Evolutionary conservation across 2,888 invertebrate species (phyloP).

Genomic region (Melieria picta): DNA sequence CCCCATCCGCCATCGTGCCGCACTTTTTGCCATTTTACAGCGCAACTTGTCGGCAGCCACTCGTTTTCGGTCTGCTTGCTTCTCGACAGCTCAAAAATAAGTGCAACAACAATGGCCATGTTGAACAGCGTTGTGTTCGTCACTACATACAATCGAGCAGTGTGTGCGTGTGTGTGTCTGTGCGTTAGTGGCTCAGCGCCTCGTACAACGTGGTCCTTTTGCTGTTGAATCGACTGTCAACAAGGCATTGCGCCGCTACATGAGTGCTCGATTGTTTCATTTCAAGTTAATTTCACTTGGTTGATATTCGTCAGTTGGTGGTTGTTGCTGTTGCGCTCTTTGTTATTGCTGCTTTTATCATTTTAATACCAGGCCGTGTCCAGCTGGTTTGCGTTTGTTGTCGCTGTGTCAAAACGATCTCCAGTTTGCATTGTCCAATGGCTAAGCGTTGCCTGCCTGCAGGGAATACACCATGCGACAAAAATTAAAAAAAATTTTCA

Average conservation of each 20-base stretch:
- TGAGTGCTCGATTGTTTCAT: constrained; percentile 20
- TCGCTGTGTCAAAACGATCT: background rate
- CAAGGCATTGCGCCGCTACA: background rate
- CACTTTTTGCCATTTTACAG: background rate
- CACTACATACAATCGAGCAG: background rate
- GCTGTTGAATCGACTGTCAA: background rate
- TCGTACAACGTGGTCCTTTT: background rate
- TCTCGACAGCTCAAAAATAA: background rate
- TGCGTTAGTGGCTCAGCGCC: background rate
- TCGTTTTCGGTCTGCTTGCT: background rate
- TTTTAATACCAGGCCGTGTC: constrained; percentile 1
- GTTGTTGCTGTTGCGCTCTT: background rate
- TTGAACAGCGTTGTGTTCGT: background rate
- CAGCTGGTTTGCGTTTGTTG: background rate
- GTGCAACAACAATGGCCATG: background rate
- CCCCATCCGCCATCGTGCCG: no score
- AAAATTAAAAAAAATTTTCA: no score
- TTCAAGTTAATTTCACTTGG: constrained; percentile 23
- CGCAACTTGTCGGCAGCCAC: background rate
- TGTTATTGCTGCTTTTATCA: constrained; percentile 8
- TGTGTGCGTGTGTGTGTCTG: no score
- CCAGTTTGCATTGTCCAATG: background rate
- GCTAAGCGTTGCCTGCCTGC: background rate
- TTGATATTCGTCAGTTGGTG: background rate
- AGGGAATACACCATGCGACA: no score